A percentile compares a stretch with the other conserved stretches of the same genome.
phyloP scores from a whole-genome alignment of 2,113 vertebrate species.

The Chrysochloris asiatica region DNA sequence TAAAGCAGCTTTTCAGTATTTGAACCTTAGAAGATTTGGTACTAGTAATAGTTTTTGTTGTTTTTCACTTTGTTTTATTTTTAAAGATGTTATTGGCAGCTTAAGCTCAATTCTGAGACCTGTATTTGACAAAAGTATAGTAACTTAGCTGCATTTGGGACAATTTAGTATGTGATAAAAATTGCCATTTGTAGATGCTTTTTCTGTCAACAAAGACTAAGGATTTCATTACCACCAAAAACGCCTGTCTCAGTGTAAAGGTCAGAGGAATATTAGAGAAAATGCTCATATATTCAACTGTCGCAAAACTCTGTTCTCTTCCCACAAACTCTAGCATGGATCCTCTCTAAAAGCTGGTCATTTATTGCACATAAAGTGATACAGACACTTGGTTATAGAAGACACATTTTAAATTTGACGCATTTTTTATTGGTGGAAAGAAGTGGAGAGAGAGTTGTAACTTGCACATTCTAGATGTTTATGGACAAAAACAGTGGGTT shows the following conservation, averaged over 20 bases:
- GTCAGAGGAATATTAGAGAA: constrained; percentile 58
- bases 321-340: neutral
- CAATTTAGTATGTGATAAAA: constrained; percentile 75
- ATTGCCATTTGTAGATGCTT: constrained; percentile 64
- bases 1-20: constrained; percentile 19
- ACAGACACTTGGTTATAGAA: neutral
- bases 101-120: constrained; percentile 54
- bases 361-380: constrained; percentile 31
- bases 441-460: constrained; percentile 31
- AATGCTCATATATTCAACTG: constrained; percentile 46
- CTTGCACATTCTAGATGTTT: constrained; percentile 38
- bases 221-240: constrained; percentile 66
- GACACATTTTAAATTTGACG: neutral
- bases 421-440: constrained; percentile 48
- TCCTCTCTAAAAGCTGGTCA: neutral
- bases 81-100: constrained; percentile 60
- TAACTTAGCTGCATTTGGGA: constrained; percentile 61
- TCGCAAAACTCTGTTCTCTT: constrained; percentile 18
- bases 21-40: constrained; percentile 33
- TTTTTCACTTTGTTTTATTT: constrained; percentile 65
- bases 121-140: constrained; percentile 29
- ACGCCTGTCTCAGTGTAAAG: constrained; percentile 62
- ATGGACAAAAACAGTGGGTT: neutral
- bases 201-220: constrained; percentile 64
- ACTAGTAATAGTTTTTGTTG: constrained; percentile 21